Conservation (phyloP, 2,113 vertebrate species). For the Cepphus grylle region DNA sequence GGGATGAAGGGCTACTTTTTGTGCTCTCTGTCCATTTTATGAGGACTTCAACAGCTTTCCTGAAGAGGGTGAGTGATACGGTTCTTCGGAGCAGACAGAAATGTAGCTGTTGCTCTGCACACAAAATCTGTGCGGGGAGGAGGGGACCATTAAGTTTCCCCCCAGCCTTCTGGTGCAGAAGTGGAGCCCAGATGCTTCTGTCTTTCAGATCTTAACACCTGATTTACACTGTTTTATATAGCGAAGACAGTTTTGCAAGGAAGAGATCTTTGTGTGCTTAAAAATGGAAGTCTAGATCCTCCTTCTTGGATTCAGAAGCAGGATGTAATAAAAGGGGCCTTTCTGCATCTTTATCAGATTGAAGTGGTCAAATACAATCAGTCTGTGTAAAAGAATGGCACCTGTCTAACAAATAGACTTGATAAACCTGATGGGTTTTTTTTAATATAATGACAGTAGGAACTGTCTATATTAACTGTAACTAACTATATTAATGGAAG, state of each 20-base stretch:
- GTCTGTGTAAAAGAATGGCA: neutral
- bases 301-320: neutral
- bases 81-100: neutral
- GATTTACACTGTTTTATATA: neutral
- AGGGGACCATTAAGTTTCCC: neutral
- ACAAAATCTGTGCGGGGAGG: neutral
- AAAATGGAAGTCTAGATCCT: neutral
- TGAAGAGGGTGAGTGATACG: neutral
- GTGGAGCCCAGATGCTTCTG: neutral
- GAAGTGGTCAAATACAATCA: neutral
- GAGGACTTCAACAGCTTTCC: neutral
- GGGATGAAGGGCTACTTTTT: neutral
- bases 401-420: neutral
- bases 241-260: neutral
- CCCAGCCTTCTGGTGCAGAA: neutral
- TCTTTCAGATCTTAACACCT: neutral
- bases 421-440: neutral
- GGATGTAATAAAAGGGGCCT: neutral
- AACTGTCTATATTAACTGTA: neutral
- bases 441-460: neutral
- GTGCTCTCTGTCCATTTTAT: neutral
- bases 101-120: neutral
- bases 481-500: neutral
- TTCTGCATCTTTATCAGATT: neutral
- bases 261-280: neutral